Evolutionary conservation across 2,797 vertebrate genomes (phyloP), one percentile per base, ranked within the genome.

Genomic region (Epinephelus awoara): DNA sequence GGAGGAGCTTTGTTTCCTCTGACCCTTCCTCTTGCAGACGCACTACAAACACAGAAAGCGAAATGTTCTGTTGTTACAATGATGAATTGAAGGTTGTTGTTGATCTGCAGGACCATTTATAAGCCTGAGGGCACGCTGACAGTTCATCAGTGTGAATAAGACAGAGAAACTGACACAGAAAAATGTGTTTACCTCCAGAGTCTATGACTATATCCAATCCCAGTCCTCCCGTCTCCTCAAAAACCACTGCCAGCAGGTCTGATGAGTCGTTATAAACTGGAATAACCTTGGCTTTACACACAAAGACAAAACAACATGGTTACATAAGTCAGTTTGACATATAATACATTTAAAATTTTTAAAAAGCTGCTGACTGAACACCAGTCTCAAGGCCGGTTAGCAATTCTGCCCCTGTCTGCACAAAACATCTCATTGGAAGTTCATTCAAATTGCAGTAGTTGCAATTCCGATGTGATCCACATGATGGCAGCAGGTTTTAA

Each of bases 201-300:
- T 99, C 98, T 8, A 99, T 79, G 15, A 98, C 93, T n/a, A 97
- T 96, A 77, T 99, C 97, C 75, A 99, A 96, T 61, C 98, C 98
- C 51, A 99, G 94, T 75, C 97, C 97, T 21, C 97, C 98, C 0
- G 98, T 99, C 94, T 99, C 98, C 92, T 99, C 98, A 89, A 98
- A 81, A 71, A 98, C 97, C 34, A 90, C 94, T 8, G 97, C 94
- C 58, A 97, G 95, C 79, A 99, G 87, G 18, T 97, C 96, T 2
- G 92, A 91, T 58, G 96, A 95, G 17, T 92, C 82, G 4, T 93
- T 95, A 46, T 93, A 96, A 29, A 96, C 84, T 8, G 97, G 95
- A 61, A 99, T 96, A 72, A 99, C 96, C 59, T 96, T 95, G 80
- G 94, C 98, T 99, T 88, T 21, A 79, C 12, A 59, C 34, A 85